Evolutionary conservation across 2,888 invertebrate species (phyloP).

Genomic region (Hypsopygia costalis): DNA sequence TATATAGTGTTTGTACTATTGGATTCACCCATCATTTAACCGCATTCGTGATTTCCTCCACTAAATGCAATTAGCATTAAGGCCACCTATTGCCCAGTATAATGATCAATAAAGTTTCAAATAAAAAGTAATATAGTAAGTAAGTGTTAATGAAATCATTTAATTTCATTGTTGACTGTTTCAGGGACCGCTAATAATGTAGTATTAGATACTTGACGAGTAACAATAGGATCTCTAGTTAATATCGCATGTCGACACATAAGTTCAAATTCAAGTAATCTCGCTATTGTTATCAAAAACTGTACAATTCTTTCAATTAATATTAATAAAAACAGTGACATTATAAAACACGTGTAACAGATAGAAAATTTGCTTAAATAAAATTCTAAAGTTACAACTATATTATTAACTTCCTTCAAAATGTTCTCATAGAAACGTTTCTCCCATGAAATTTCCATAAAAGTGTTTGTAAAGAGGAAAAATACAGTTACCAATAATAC

Average conservation of each 20-base stretch:
- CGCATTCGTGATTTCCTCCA: no score
- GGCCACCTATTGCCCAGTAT: no score
- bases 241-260: conserved; percentile 60
- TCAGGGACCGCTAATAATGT: no score
- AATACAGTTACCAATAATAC: conserved; percentile 23
- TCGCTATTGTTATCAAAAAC: conserved; percentile 38
- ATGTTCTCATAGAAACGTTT: conserved; percentile 25
- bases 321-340: conserved; percentile 39
- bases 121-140: no score
- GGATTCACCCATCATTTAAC: no score
- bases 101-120: no score
- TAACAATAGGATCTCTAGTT: conserved; percentile 18
- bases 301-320: conserved; percentile 44
- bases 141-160: no score
- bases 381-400: conserved; percentile 34
- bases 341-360: conserved; percentile 36
- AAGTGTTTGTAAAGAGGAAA: conserved; percentile 30
- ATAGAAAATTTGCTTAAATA: conserved; percentile 37
- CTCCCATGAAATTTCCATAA: conserved; percentile 43
- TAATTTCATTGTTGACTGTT: conserved; percentile 2
- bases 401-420: conserved; percentile 28
- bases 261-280: conserved; percentile 55
- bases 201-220: conserved; percentile 13
- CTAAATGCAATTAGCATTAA: no score
- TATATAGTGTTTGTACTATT: no score